These are phyloP conservation scores for Prionace glauca DNA, from an alignment of 2,797 vertebrate genomes.

Conservation along the genomic window DNA sequence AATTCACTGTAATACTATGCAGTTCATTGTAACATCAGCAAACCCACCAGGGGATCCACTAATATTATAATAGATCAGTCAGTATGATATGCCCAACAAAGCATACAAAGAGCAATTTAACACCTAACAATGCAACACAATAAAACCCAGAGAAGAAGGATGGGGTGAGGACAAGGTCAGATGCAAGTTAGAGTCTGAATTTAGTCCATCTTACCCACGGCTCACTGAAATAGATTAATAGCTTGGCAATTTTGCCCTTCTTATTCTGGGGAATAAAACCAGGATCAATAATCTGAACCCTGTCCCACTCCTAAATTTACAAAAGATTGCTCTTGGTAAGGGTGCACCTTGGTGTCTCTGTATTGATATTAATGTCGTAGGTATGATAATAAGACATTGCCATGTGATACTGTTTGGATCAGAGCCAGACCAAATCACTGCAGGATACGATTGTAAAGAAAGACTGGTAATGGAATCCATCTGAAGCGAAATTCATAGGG, in stretches of 20 bases:
- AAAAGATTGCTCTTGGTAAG: neutral
- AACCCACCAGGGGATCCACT: neutral
- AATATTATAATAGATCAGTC: neutral
- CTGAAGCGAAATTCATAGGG: constrained; percentile 4
- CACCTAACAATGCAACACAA: neutral
- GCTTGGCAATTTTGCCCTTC: neutral
- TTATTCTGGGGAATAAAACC: neutral
- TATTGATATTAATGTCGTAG: neutral
- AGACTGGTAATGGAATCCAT: constrained; percentile 21
- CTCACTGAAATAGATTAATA: neutral
- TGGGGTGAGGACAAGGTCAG: neutral
- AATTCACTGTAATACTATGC: neutral
- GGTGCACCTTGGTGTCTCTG: neutral
- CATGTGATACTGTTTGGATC: neutral
- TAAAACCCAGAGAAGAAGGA: neutral
- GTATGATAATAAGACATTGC: neutral
- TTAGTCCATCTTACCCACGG: neutral
- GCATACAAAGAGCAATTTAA: constrained; percentile 1
- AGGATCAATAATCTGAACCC: neutral
- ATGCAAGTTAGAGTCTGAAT: neutral
- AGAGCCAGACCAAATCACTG: constrained; percentile 6
- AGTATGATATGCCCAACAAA: neutral
- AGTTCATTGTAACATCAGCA: neutral
- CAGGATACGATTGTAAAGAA: constrained; percentile 27
- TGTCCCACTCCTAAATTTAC: neutral